phyloP scores from a whole-genome alignment of 2,888 invertebrate species.

The Chalcosyrphus nemorum region DNA sequence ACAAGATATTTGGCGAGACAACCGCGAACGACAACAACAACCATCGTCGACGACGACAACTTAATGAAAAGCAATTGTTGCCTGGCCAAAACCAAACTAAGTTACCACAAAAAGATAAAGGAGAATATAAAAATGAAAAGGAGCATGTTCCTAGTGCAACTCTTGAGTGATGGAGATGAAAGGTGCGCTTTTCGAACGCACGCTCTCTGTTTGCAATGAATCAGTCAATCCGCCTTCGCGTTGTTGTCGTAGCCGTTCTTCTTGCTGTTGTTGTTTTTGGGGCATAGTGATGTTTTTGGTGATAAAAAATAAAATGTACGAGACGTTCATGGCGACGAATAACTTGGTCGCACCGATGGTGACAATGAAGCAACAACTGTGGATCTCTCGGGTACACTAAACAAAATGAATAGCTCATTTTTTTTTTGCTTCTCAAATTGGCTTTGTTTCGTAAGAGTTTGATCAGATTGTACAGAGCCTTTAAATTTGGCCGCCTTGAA shows the following conservation, averaged over 20 bases:
- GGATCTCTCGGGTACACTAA: not conserved
- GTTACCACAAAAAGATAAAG: conserved; percentile 5
- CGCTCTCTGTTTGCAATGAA: conserved; percentile 53
- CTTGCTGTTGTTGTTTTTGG: not conserved
- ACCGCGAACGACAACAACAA: no score
- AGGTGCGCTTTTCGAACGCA: conserved; percentile 48
- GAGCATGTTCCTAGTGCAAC: conserved; percentile 21
- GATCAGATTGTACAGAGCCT: no score
- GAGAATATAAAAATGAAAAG: conserved; percentile 24
- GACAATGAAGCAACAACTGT: conserved; percentile 26
- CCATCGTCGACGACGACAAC: conserved; percentile 56
- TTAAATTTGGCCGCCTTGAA: no score
- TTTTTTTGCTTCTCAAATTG: not conserved
- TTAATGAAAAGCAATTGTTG: conserved; percentile 70
- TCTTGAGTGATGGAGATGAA: conserved; percentile 53
- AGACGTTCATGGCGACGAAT: conserved; percentile 21
- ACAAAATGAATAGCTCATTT: not conserved
- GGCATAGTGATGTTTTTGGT: conserved; percentile 22
- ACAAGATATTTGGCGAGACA: conserved; percentile 64
- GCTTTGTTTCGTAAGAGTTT: no score
- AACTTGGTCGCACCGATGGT: conserved; percentile 34
- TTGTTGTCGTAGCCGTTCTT: not conserved
- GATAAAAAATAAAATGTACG: conserved; percentile 47
- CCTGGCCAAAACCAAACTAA: not conserved
- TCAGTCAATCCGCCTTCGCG: conserved; percentile 59